Evolutionary conservation across 2,113 vertebrate species (phyloP).

Genomic region (Myotis lucifugus): DNA sequence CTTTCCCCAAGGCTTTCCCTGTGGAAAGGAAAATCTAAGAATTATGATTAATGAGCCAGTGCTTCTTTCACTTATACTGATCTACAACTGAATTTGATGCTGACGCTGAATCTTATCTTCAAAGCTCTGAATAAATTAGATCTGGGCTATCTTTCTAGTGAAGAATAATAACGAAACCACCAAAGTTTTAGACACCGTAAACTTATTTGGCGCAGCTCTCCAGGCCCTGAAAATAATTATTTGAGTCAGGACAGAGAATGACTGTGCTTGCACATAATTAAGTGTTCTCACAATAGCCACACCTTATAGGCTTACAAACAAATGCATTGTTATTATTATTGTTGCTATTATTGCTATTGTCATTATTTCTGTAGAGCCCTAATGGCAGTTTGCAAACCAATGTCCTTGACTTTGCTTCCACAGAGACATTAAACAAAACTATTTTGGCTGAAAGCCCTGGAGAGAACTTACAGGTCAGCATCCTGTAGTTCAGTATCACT

Average conservation of each 20-base stretch:
- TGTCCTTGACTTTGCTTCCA: background rate
- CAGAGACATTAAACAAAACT: background rate
- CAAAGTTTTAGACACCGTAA: background rate
- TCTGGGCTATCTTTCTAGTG: background rate
- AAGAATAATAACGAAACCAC: constrained; percentile 42
- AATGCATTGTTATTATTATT: background rate
- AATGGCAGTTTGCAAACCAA: background rate
- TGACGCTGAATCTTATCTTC: constrained; percentile 38
- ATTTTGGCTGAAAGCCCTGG: background rate
- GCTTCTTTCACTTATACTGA: background rate
- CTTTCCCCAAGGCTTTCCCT: background rate
- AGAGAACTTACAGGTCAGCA: background rate
- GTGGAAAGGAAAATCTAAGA: constrained; percentile 10
- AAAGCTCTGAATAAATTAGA: constrained; percentile 47
- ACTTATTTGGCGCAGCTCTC: background rate
- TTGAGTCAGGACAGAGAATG: background rate
- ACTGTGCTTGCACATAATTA: background rate
- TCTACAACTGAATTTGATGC: constrained; percentile 5
- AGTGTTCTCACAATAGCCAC: background rate
- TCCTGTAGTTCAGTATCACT: background rate
- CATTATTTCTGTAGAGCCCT: background rate
- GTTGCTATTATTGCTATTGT: background rate
- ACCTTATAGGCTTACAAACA: background rate
- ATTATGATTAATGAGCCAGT: background rate
- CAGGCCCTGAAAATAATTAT: background rate